Evolutionary conservation across 92 coral and sea anemone species (phyloP).

Genomic region (Paragorgia papillata): DNA sequence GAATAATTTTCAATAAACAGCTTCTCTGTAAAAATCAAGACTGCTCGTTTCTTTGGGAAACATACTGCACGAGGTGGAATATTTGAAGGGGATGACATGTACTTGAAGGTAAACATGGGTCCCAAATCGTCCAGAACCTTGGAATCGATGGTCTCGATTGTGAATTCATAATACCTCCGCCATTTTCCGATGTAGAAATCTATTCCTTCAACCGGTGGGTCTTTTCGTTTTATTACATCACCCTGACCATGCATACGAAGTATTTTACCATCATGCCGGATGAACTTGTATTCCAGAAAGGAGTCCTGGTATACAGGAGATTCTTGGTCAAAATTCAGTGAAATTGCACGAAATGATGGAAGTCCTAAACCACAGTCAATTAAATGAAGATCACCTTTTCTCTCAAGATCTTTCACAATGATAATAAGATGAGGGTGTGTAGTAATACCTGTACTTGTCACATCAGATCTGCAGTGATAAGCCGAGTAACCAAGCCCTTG

Average conservation of each 20-base stretch:
- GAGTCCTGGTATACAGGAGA: constrained; percentile 14
- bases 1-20: not conserved
- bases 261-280: not conserved
- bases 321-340: constrained; percentile 20
- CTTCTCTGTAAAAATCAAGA: not conserved
- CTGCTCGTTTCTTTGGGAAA: not conserved
- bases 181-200: constrained; percentile 7
- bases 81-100: not conserved
- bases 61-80: not conserved
- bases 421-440: not conserved
- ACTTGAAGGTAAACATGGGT: not conserved
- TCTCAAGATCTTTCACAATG: not conserved
- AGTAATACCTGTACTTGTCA: too few relatives aligned
- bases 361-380: constrained; percentile 15
- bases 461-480: not conserved
- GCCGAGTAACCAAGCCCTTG: constrained; percentile 9
- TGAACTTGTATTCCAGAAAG: constrained; percentile 24
- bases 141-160: not conserved
- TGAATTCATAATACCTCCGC: not conserved
- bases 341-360: not conserved
- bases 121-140: not conserved
- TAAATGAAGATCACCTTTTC: constrained; percentile 1
- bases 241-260: constrained; percentile 17
- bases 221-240: not conserved
- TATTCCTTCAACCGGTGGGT: not conserved